Conservation (phyloP, 35 echinoderm and acorn worm genomes). For the Lytechinus variegatus region DNA sequence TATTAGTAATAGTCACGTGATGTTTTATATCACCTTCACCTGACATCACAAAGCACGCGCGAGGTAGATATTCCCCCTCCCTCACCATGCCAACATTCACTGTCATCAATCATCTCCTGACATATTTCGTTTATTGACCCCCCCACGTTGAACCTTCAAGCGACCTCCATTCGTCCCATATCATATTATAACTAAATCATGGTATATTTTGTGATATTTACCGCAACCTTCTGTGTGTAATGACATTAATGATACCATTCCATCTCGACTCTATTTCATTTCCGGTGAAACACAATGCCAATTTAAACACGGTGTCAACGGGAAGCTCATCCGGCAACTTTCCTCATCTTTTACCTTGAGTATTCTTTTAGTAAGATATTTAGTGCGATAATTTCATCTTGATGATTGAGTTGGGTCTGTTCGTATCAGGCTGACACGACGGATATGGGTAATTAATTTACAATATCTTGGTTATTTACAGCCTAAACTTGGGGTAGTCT, state of each 20-base stretch:
- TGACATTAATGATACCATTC: not conserved
- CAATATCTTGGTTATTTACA: not conserved
- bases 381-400: not conserved
- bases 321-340: no score
- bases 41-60: not conserved
- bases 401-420: conserved; percentile 17
- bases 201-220: not conserved
- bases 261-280: not conserved
- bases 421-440: not conserved
- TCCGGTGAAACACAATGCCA: not conserved
- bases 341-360: no score
- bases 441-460: not conserved
- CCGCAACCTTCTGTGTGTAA: not conserved
- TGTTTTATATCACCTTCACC: not conserved
- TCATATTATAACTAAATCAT: not conserved
- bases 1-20: conserved; percentile 2
- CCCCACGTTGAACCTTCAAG: not conserved
- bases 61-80: not conserved
- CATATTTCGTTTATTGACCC: not conserved
- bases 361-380: not conserved
- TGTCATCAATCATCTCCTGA: not conserved
- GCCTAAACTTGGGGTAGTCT: no score
- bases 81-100: not conserved
- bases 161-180: not conserved
- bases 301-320: no score